A percentile compares a stretch with the other conserved stretches of the same genome.
phyloP scores from a whole-genome alignment of 2,797 vertebrate species.

The Psittacula derbiana region DNA sequence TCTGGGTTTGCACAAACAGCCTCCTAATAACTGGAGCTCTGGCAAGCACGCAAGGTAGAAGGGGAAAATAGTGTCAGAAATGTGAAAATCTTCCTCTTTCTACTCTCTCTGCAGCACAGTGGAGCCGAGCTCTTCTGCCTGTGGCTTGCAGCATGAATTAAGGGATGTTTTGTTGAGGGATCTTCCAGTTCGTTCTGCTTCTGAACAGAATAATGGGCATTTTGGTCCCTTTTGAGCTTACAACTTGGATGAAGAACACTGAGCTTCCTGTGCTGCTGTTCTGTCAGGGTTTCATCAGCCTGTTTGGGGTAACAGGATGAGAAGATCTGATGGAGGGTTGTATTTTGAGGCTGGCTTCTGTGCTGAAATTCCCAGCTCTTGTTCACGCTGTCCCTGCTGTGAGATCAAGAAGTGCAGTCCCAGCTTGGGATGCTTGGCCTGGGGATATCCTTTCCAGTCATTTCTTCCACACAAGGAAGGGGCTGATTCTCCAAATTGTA shows the following conservation, averaged over 20 bases:
- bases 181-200: background rate
- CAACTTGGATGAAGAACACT: too few relatives aligned
- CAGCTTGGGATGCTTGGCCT: background rate
- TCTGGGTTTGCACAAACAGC: slow-evolving; percentile 27
- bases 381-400: background rate
- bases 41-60: background rate
- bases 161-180: background rate
- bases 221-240: background rate
- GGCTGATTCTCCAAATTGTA: fast-evolving
- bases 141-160: background rate
- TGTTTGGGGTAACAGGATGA: background rate
- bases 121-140: background rate
- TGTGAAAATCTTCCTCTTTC: background rate
- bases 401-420: background rate
- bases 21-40: slow-evolving; percentile 33
- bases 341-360: background rate
- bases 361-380: background rate
- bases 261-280: background rate
- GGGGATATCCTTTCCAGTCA: background rate
- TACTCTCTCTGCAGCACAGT: background rate
- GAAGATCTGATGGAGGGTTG: fast-evolving
- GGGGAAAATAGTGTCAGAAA: background rate
- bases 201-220: background rate
- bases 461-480: background rate
- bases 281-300: background rate